Evolutionary conservation across 1,140 invertebrate species (phyloP), one percentile per base, ranked within the genome.

Genomic region (Pseudachorutes palmiensis): DNA sequence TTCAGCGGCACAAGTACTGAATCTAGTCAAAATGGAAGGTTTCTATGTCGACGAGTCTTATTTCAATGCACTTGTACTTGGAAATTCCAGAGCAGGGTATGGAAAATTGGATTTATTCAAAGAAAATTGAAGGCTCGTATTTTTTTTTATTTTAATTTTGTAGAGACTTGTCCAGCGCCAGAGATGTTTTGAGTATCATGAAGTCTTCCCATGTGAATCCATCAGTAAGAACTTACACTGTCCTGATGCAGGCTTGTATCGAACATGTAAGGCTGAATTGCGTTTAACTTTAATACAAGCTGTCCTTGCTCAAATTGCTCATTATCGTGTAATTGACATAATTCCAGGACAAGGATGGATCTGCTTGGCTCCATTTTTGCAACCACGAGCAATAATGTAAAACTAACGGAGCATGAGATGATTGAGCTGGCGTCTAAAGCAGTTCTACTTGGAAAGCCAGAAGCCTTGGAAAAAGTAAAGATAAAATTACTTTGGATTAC

Each of bases 11-110:
- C 58, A 66, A 59, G 36, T 70, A 19, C 30, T 70, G 5, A 26
- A 64, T 48, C 1, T 58, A 19, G 60, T 70, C 41, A 70, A 70
- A 41, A 49, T n/a, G 22, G 32, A 58, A 12, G 59, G 26, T 0
- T 2, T 66, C 32, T 33, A 61, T 1, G 65, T 70, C 0, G 65
- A 66, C 33, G 68, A 70, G 60, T 28, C 33, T 31, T 70, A 58
- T 66, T 70, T 70, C 51, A 66, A 66, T 33, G 68, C 65, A 3
- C 61, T 70, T 1, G 66, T 70, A 1, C 14, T 70, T 14, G 68
- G 68, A 58, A 66, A 70, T 29, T 28, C 59, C 22, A 30, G 68
- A n/a, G 33, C 64, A 32, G 64, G 64, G 68, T 70, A 63, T 2
- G 28, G n/a, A n/a, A n/a, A n/a, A n/a, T 16, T 62, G 24, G 16